Conservation (phyloP, 2,888 invertebrate genomes). For the Diaperis boleti region DNA sequence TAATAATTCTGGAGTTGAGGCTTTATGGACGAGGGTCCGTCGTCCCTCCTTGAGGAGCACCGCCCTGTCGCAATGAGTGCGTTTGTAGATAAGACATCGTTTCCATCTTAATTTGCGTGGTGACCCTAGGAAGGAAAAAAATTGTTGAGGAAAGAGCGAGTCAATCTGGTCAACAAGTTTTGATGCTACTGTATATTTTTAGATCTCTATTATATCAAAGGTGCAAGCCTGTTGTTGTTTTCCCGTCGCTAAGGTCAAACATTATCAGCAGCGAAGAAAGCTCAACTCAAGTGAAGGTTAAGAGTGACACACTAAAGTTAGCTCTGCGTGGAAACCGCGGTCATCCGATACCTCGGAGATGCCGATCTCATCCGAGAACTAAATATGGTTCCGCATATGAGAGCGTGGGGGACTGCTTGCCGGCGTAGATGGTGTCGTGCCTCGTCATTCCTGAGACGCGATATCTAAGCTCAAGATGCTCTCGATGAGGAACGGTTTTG, state of each 20-base stretch:
- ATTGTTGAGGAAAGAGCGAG: neutral
- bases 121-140: neutral
- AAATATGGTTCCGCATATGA: conserved; percentile 42
- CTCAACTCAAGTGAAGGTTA: conserved; percentile 30
- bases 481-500: neutral
- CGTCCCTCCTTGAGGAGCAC: neutral
- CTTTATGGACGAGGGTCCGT: neutral
- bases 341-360: conserved; percentile 50
- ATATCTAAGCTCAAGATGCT: conserved; percentile 7
- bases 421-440: conserved; percentile 38
- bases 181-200: too few species aligned
- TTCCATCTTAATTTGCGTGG: conserved; percentile 20
- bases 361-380: conserved; percentile 47
- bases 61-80: neutral
- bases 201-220: too few species aligned
- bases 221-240: conserved; percentile 25
- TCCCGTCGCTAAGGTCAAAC: conserved; percentile 21
- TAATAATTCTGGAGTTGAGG: too few species aligned
- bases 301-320: conserved; percentile 40
- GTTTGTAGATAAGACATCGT: conserved; percentile 7
- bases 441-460: conserved; percentile 33
- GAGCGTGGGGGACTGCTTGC: conserved; percentile 36
- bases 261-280: conserved; percentile 18
- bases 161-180: too few species aligned
- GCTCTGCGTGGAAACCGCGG: conserved; percentile 33